A percentile compares a stretch with the other conserved stretches of the same genome.
Evolutionary conservation across 2,113 vertebrate species (phyloP).

Genomic region (human (Homo sapiens)): GRCh38 chr18:52873001-52873500

Average conservation of each 20-base stretch:
- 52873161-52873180: not conserved
- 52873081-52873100: not conserved
- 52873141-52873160: not conserved
- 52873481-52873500: not conserved
- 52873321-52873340: fast-evolving
- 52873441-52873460: not conserved
- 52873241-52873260: not conserved
- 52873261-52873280: not conserved
- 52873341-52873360: not conserved
- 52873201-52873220: not conserved
- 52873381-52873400: not conserved
- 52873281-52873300: not conserved
- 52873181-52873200: not conserved
- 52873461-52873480: not conserved
- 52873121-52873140: not conserved
- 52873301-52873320: not conserved
- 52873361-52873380: not conserved
- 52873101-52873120: not conserved
- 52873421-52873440: not conserved
- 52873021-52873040: not conserved
- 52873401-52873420: not conserved
- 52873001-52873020: not conserved
- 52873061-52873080: not conserved
- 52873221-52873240: not conserved
- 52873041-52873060: not conserved